A percentile compares a stretch with the other conserved stretches of the same genome.
These are phyloP conservation scores for Cerceris ruficornis DNA, from an alignment of 2,888 invertebrate genomes.

Conservation along the genomic window DNA sequence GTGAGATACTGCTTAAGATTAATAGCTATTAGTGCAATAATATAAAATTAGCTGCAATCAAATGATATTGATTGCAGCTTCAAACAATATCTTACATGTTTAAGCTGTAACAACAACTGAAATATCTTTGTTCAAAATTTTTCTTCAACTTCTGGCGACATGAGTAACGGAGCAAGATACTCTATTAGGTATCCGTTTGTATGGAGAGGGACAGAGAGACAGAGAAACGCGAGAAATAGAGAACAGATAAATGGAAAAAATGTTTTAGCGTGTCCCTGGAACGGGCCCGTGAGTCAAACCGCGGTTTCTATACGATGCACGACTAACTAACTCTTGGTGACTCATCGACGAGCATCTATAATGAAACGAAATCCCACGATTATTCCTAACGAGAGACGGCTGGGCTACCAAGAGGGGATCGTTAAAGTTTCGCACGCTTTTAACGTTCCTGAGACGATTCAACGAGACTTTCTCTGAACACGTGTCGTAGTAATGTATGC, in stretches of 20 bases:
- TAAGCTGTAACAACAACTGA: not conserved
- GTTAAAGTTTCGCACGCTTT: slow-evolving; percentile 7
- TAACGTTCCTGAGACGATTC: not conserved
- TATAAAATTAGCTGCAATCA: too few species aligned
- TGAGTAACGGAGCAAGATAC: not conserved
- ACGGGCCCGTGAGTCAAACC: slow-evolving; percentile 52
- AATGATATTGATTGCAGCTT: too few species aligned
- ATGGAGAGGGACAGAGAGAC: too few species aligned
- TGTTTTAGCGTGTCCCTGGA: slow-evolving; percentile 40
- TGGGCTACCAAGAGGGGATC: slow-evolving; percentile 5
- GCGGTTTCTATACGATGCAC: slow-evolving; percentile 52
- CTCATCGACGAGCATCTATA: slow-evolving; percentile 59
- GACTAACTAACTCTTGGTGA: slow-evolving; percentile 51
- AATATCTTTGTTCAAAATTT: not conserved
- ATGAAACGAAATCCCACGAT: slow-evolving; percentile 58
- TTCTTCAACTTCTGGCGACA: not conserved
- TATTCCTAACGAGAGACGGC: slow-evolving; percentile 28
- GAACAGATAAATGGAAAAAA: slow-evolving; percentile 29
- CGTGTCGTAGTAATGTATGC: too few species aligned
- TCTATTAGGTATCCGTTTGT: slow-evolving; percentile 26
- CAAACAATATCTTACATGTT: too few species aligned
- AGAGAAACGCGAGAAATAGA: slow-evolving; percentile 6
- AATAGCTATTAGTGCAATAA: too few species aligned
- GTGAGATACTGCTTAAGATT: too few species aligned
- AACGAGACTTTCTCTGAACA: not conserved